phyloP scores from a whole-genome alignment of 2,888 invertebrate species.

The Rhopalosiphum nymphaeae region DNA sequence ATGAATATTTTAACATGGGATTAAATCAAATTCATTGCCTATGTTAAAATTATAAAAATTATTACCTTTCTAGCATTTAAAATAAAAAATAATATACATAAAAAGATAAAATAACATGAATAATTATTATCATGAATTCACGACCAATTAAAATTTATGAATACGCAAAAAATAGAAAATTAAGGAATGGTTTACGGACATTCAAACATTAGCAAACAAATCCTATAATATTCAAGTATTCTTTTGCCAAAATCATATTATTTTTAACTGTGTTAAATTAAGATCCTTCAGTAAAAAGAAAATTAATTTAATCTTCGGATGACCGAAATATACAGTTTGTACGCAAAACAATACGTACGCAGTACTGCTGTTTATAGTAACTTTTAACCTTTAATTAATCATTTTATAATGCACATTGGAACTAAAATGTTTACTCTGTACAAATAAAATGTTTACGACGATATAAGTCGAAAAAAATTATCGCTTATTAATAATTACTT shows the following conservation, averaged over 20 bases:
- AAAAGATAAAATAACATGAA: not conserved
- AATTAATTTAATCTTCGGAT: not conserved
- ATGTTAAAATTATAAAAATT: not conserved
- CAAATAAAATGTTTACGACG: not conserved
- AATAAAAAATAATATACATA: not conserved
- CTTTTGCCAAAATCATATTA: not conserved
- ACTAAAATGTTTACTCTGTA: not conserved
- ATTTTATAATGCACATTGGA: not conserved
- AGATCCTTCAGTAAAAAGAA: slow-evolving; percentile 2
- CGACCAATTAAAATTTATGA: not conserved
- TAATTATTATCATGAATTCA: not conserved
- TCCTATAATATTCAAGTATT: not conserved
- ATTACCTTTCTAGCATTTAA: not conserved
- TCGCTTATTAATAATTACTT: not conserved
- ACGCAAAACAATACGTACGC: not conserved
- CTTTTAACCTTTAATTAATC: slow-evolving; percentile 21
- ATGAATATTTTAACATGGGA: not conserved
- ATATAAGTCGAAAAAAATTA: not conserved
- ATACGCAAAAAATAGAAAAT: too few species aligned
- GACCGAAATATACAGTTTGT: slow-evolving; percentile 6
- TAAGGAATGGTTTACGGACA: not conserved
- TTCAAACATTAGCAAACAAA: not conserved
- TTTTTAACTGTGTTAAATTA: slow-evolving; percentile 51
- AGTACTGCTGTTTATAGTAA: not conserved
- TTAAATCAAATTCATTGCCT: not conserved